Percentiles rank a stretch among this genome's conserved stretches.
phyloP scores from a whole-genome alignment of 92 coral and sea anemone genomes.

The Phenganax subtilis region DNA sequence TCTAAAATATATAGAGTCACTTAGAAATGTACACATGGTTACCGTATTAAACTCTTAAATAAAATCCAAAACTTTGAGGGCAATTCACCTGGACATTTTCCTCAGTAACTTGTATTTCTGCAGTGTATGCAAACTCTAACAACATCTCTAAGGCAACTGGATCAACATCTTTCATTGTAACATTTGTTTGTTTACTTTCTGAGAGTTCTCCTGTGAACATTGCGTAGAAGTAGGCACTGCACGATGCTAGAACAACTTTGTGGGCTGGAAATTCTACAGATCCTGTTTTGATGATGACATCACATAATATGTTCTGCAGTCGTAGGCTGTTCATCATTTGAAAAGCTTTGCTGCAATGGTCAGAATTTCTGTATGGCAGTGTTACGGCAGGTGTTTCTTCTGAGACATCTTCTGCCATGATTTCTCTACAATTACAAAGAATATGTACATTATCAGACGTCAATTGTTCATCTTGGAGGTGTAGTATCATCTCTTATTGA shows the following conservation, averaged over 20 bases:
- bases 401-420: background rate
- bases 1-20: no score
- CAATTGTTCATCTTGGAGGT: background rate
- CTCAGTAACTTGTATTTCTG: slow-evolving; percentile 95
- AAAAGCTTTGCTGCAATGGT: slow-evolving; percentile 78
- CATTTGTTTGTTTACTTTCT: slow-evolving; percentile 79
- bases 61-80: no score
- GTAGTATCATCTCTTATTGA: background rate
- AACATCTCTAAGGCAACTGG: slow-evolving; percentile 76
- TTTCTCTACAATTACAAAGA: background rate
- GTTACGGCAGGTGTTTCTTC: slow-evolving; percentile 66
- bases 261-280: slow-evolving; percentile 77
- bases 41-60: no score
- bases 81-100: slow-evolving; percentile 84
- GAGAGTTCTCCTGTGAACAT: slow-evolving; percentile 98
- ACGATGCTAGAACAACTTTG: slow-evolving; percentile 87
- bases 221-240: slow-evolving; percentile 89
- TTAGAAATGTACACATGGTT: no score
- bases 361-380: slow-evolving; percentile 75
- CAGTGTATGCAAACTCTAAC: slow-evolving; percentile 83
- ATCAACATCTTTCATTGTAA: slow-evolving; percentile 89
- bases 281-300: slow-evolving; percentile 77
- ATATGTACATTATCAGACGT: background rate
- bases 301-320: slow-evolving; percentile 84
- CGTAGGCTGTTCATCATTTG: slow-evolving; percentile 86